Base-by-base conservation (phyloP, 2,888 invertebrate species). In the Melanotus villosus region DNA sequence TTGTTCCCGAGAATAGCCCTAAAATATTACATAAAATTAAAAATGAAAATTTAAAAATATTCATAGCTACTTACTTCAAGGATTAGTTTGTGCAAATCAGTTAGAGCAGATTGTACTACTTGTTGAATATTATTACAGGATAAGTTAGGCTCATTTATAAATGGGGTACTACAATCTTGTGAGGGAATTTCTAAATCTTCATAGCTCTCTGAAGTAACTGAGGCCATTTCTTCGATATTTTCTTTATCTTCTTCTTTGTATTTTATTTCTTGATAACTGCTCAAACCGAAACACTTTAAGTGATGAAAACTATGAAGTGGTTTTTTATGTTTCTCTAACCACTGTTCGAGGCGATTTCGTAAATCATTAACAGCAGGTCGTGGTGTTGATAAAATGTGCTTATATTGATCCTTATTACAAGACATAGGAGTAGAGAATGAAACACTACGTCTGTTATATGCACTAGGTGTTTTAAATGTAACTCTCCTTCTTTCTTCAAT, bases 1-100 rank as follows among this genome's bases (percentile, higher is more conserved):
- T 65, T 89, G 88, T 47, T 87, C 85, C 83, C 85, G 84, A 1
- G 88, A 86, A 78, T 87, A 89, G 5, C 87, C 88, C 89, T 89
- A 54, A 41, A 75, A 70, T 72, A 65, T 18, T 30, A n/a, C 7
- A 3, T 10, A 34, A 34, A 34, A 34, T 34, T 34, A n/a, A 10
- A 10, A 10, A 10, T 26, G 19, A 18, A 34, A 34, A 34, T n/a
- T 2, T 10, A 10, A 10, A 34, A 10, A n/a, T 10, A 34, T 10
- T 10, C 59, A 47, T 32, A 38, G 26, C 59, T 56, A 66, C 80
- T 82, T 79, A 89, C 89, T 82, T 89, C 88, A 60, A 83, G 77
- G 68, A 89, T 80, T 54, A 90, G 74, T 65, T 86, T 85, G 0
- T 87, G 85, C 14, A 89, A 77, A 78, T 89, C 89, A 73, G 83